Percentiles rank a stretch among this genome's conserved stretches.
Conservation (phyloP, 64 coral and sea anemone species). For the Catalaphyllia jardinei region DNA sequence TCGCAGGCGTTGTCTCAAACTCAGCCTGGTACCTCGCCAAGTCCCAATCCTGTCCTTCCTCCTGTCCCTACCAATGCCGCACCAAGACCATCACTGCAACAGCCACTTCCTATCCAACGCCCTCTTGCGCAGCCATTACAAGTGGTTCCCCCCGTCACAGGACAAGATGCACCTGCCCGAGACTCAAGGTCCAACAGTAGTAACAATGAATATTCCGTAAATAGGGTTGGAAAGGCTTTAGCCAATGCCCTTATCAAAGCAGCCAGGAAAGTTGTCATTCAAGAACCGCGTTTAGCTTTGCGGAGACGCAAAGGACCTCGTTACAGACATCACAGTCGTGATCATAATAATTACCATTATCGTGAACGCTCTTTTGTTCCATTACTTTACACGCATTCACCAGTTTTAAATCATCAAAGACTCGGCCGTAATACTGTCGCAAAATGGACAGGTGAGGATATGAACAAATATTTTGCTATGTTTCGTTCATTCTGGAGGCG, state of each 20-base stretch:
- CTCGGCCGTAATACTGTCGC: neutral
- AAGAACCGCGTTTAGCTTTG: neutral
- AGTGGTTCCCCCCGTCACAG: neutral
- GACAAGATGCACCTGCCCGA: neutral
- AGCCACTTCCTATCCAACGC: neutral
- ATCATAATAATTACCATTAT: neutral
- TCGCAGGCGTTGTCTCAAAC: conserved; percentile 29
- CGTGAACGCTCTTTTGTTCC: conserved; percentile 14
- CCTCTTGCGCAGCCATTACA: neutral
- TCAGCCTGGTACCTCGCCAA: neutral
- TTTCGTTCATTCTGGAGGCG: conserved; percentile 23
- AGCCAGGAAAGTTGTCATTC: conserved; percentile 14
- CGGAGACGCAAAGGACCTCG: neutral
- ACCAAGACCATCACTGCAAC: neutral
- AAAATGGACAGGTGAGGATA: neutral
- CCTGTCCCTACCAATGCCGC: neutral
- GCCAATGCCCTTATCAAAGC: conserved; percentile 26
- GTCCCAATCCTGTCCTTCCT: neutral
- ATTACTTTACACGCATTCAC: neutral
- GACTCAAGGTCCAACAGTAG: neutral
- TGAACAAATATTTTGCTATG: neutral
- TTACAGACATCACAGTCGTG: neutral
- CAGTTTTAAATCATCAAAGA: neutral
- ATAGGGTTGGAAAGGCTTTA: conserved; percentile 16
- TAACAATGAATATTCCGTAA: neutral